phyloP scores from a whole-genome alignment of 2,113 vertebrate genomes.

The Eonycteris spelaea region DNA sequence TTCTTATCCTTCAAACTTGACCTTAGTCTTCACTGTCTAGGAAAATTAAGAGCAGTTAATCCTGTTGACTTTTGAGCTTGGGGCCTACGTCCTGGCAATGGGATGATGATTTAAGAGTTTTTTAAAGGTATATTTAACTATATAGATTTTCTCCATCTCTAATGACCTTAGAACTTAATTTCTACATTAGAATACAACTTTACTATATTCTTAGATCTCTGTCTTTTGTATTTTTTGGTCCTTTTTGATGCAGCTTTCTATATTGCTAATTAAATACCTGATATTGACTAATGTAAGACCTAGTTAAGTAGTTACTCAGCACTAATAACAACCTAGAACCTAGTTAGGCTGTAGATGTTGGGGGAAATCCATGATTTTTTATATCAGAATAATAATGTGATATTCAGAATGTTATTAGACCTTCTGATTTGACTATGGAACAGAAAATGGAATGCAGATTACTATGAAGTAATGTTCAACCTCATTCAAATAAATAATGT shows the following conservation, averaged over 20 bases:
- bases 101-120: conserved; percentile 8
- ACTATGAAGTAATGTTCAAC: neutral
- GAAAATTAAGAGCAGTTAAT: neutral
- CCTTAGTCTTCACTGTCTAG: neutral
- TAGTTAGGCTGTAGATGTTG: neutral
- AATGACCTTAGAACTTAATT: neutral
- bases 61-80: neutral
- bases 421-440: neutral
- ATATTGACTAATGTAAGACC: neutral
- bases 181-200: neutral
- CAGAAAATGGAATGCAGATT: neutral
- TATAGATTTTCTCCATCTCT: neutral
- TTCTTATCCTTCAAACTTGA: neutral
- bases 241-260: neutral
- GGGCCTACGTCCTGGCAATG: neutral
- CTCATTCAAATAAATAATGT: neutral
- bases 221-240: neutral
- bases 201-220: neutral
- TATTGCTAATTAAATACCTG: neutral
- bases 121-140: neutral
- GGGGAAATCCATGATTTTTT: neutral
- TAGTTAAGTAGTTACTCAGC: neutral
- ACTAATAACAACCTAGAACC: neutral
- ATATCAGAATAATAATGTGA: neutral
- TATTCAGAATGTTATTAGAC: neutral